Evolutionary conservation across 2,888 invertebrate genomes (phyloP).

Genomic region (Eulithis testata): DNA sequence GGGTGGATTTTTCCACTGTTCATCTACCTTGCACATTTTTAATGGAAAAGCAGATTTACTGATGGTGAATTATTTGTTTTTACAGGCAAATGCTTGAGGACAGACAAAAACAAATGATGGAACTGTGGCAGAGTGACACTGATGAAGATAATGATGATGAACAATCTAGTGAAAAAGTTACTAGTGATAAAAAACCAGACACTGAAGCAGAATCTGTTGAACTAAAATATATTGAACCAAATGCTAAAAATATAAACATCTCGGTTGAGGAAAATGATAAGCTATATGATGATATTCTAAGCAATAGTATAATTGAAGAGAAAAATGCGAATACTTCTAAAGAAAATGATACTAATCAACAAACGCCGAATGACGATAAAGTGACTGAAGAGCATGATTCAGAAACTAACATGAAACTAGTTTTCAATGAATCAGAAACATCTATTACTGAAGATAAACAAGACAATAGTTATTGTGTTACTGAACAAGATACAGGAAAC

Average conservation of each 20-base stretch:
- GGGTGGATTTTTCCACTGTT: too few relatives aligned
- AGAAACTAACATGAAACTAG: slow-evolving; percentile 47
- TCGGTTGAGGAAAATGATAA: slow-evolving; percentile 28
- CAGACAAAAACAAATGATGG: slow-evolving; percentile 89
- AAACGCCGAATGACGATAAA: slow-evolving; percentile 28
- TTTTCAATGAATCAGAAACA: slow-evolving; percentile 48
- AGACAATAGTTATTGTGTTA: slow-evolving; percentile 8
- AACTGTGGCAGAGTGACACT: slow-evolving; percentile 89
- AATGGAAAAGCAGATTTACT: background rate
- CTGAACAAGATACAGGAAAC: slow-evolving; percentile 11
- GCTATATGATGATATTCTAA: slow-evolving; percentile 19
- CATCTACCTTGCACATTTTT: too few relatives aligned
- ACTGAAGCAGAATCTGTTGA: slow-evolving; percentile 1
- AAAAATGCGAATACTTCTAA: background rate
- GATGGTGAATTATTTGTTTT: slow-evolving; percentile 13
- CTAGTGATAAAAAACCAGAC: slow-evolving; percentile 8
- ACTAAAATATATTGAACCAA: slow-evolving; percentile 6
- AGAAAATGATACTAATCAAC: slow-evolving; percentile 23
- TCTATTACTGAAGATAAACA: slow-evolving; percentile 28
- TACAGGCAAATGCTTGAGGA: slow-evolving; percentile 87
- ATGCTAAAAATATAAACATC: slow-evolving; percentile 3
- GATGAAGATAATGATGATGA: slow-evolving; percentile 41
- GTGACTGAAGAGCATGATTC: slow-evolving; percentile 44
- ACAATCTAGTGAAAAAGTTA: slow-evolving; percentile 24
- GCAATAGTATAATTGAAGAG: slow-evolving; percentile 18